Percentiles rank a stretch among this genome's conserved stretches.
Evolutionary conservation across 2,797 vertebrate species (phyloP).

Genomic region (Phrynocephalus guinanensis): DNA sequence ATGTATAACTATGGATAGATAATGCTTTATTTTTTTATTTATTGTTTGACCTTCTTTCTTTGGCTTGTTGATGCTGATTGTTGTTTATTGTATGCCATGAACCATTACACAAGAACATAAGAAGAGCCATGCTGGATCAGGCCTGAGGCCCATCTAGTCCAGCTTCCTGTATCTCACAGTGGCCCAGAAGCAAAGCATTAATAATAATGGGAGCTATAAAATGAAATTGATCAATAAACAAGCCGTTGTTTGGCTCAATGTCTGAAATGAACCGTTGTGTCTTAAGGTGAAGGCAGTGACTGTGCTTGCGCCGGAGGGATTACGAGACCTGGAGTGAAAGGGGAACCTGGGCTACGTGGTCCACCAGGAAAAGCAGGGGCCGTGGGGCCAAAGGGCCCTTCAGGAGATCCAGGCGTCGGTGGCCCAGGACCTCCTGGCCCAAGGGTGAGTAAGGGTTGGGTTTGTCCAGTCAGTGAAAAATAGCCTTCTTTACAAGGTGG

Average conservation of each 20-base stretch:
- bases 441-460: conserved; percentile 71
- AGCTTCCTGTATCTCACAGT: no score
- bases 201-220: no score
- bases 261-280: conserved; percentile 50
- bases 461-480: background rate
- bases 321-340: conserved; percentile 76
- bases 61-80: no score
- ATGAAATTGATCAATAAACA: background rate
- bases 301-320: conserved; percentile 80
- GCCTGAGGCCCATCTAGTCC: no score
- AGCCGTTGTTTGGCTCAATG: background rate
- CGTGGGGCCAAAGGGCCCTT: conserved; percentile 74
- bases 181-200: no score
- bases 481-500: conserved; percentile 24
- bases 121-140: no score
- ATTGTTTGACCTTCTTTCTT: no score
- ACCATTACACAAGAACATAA: no score
- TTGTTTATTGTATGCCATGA: no score
- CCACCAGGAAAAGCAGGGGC: conserved; percentile 78
- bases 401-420: conserved; percentile 78
- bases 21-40: no score
- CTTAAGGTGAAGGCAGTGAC: conserved; percentile 77
- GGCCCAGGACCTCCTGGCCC: conserved; percentile 71
- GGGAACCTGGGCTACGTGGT: conserved; percentile 82
- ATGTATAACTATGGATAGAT: no score